Conservation (phyloP, 2,888 invertebrate genomes). For the Allophyes oxyacanthae region DNA sequence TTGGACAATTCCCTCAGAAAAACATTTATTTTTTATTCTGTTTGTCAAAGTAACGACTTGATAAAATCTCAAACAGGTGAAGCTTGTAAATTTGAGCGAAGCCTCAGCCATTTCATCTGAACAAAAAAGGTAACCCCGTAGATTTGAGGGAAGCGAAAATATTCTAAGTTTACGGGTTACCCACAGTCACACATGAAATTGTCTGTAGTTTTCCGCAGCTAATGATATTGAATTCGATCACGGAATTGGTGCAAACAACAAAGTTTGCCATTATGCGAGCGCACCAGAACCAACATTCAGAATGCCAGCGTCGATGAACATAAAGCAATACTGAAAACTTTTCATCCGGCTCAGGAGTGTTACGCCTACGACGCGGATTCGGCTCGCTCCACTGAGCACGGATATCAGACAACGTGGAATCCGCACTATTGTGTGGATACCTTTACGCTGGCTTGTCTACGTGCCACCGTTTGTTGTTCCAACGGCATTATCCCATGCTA, state of each 20-base stretch:
- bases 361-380: conserved; percentile 54
- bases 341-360: conserved; percentile 56
- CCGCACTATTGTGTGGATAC: conserved; percentile 57
- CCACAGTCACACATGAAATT: conserved; percentile 34
- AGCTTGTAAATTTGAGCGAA: conserved; percentile 51
- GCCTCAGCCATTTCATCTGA: conserved; percentile 50
- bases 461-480: conserved; percentile 57
- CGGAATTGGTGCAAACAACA: conserved; percentile 45
- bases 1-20: no score
- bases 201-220: conserved; percentile 40
- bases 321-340: conserved; percentile 59
- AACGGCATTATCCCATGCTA: conserved; percentile 47
- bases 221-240: conserved; percentile 53
- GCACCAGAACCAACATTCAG: conserved; percentile 26
- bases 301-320: conserved; percentile 28
- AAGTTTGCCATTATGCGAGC: conserved; percentile 43
- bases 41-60: conserved; percentile 20
- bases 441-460: conserved; percentile 44
- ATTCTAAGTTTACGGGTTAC: no score
- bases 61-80: conserved; percentile 37
- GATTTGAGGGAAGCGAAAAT: no score
- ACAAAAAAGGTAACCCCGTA: conserved; percentile 49
- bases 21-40: no score
- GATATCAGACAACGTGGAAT: conserved; percentile 60
- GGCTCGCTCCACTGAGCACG: conserved; percentile 59